Evolutionary conservation across 2,113 vertebrate species (phyloP), one percentile per base, ranked within the genome.

Genomic region (Bufo bufo): DNA sequence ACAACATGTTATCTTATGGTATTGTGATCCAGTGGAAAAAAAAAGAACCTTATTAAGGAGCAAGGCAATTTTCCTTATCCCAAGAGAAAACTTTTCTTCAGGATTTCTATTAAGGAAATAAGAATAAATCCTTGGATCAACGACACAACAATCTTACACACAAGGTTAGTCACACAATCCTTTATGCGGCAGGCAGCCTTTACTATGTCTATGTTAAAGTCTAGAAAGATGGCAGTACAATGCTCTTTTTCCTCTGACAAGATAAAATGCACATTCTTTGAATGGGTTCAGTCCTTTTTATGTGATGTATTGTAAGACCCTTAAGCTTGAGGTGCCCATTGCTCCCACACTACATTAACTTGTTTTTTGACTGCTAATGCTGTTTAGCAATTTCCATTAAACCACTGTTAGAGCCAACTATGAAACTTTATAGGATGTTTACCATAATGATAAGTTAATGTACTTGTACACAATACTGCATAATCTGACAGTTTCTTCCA

Each of bases 381-480:
- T 80, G 50, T 50, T 56, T 80, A 12, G 16, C 61, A 66, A 87
- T 80, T 87, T 87, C 77, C 85, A 87, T 87, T 71, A 87, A 87
- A 80, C 47, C 58, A 69, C 63, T n/a, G 77, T 87, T 87, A 87
- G 75, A 43, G 13, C 59, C 61, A 79, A 79, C 12, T 69, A 66
- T 66, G 85, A 79, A 80, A 87, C 77, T 87, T 80, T 87, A 80
- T 80, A 80, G 77, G 23, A 80, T 87, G 49, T 80, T 87, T 87
- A 87, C 85, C 85, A 80, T 87, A 87, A 87, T 87, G 85, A 80
- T 80, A 80, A 80, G 23, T 87, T 87, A 87, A 87, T 87, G 77
- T 69, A 80, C 77, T 87, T 78, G 63, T 80, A 87, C 85, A 87
- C 63, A 50, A 77, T 85, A 54, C 56, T 56, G 0, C 59, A 71